Base-by-base conservation (phyloP, 2,113 vertebrate genomes). In the Typhlomys cinereus region DNA sequence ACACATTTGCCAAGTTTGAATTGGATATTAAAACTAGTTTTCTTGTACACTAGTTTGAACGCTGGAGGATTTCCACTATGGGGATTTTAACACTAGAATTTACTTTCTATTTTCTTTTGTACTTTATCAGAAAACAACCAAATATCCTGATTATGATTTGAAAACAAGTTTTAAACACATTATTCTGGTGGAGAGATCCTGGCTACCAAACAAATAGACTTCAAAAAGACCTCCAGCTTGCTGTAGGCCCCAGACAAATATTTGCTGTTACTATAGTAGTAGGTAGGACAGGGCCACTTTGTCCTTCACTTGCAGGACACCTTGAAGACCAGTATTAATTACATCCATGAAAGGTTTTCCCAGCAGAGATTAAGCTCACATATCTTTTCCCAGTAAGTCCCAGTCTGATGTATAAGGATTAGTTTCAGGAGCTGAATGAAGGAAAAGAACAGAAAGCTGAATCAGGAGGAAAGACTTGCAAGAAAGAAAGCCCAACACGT, bases 21-120 rank as follows among this genome's bases (percentile, higher is more conserved):
- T 48, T n/a, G 92, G 70, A 90, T 84, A 61, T 96, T 92, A 95
- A 79, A 96, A 95, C 74, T 27, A 50, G 23, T 50, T 48, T 89
- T 83, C 82, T 54, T 80, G 18, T 89, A 81, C n/a, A 73, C 34
- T 1, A 54, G 71, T 90, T 27, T 84, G 54, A 36, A 50, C 84
- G 0, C 18, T 78, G 48, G 25, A 52, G 36, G 34, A 66, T 92
- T 90, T 93, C 67, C 75, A 67, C 79, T 94, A 93, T 70, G 20
- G 39, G 89, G 95, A 93, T 29, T 27, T n/a, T 94, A 52, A 62
- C 13, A 69, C 62, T 46, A 48, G 44, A 27, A 36, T 64, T 44
- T 91, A 62, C 82, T 97, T 97, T 96, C 81, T 95, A 17, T 75
- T 96, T 94, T n/a, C n/a, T n/a, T 92, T 73, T 48, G 95, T 86